Evolutionary conservation across 2,797 vertebrate species (phyloP), one percentile per base, ranked within the genome.

Genomic region (Neosalanx taihuensis): DNA sequence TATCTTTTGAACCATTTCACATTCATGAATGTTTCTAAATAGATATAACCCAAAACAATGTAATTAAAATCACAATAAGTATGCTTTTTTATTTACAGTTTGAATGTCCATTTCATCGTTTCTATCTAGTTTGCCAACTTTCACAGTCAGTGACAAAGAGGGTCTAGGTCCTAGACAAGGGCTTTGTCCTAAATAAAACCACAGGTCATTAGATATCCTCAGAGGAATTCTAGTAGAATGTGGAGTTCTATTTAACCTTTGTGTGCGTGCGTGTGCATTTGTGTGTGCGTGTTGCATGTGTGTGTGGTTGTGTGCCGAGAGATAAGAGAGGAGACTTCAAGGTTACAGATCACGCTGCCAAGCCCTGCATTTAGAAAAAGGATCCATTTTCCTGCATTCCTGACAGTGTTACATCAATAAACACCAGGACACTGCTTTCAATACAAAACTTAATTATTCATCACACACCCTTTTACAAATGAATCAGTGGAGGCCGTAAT

Each of bases 391-490:
- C 33, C 41, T n/a, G 51, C 63, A 26, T 53, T 59, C 4, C 3
- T 26, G 2, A 23, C 69, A 7, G 67, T 6, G 3, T 30, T 3
- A 33, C 70, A 18, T 86, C 69, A 51, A 81, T 79, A 70, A 63
- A 64, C 72, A 74, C 33, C 46, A 30, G 23, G 74, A 74, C 72
- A 71, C 17, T 3, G 30, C 76, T 62, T 4, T 29, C 61, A 20
- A 46, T 29, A 10, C 58, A 26, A 1, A 10, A 73, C 75, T 86
- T 79, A 81, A 81, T 85, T 83, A 83, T 85, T 85, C 70, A 82
- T 83, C 75, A 53, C 57, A 74, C 15, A 72, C 70, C 71, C 70
- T 78, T 81, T 41, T 64, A 13, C 9, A 72, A 58, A 68, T 68
- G 57, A 74, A 69, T 84, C 84, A 1, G 83, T 84, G 69, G 35